Evolutionary conservation across 2,888 invertebrate genomes (phyloP).

Genomic region (Drosophila gaucha): DNA sequence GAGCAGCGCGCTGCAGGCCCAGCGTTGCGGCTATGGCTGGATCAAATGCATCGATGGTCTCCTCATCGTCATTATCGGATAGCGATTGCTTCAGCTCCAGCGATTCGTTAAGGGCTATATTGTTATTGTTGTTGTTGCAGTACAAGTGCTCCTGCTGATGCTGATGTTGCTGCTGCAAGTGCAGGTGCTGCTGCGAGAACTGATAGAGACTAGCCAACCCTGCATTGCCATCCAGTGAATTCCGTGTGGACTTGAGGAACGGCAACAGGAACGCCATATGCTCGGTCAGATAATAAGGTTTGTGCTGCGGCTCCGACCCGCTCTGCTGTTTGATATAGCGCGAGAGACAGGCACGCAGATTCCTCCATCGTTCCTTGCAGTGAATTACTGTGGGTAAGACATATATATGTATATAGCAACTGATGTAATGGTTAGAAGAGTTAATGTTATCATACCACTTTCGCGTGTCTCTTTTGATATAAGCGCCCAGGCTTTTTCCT

Average conservation of each 20-base stretch:
- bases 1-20: conserved; percentile 35
- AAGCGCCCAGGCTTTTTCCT: conserved; percentile 84
- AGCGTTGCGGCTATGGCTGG: conserved; percentile 70
- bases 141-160: conserved; percentile 58
- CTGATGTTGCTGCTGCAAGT: conserved; percentile 40
- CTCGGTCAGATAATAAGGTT: conserved; percentile 85
- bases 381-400: conserved; percentile 76
- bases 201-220: conserved; percentile 70
- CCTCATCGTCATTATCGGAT: conserved; percentile 83
- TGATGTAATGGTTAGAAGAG: too few relatives aligned
- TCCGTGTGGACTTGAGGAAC: conserved; percentile 83
- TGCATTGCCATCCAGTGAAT: conserved; percentile 76
- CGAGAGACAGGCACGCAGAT: conserved; percentile 84
- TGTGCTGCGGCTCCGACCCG: conserved; percentile 83
- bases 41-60: conserved; percentile 83
- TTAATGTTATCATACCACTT: conserved; percentile 76
- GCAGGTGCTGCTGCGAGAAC: conserved; percentile 69
- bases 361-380: conserved; percentile 85
- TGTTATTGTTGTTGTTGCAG: conserved; percentile 47
- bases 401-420: neutral
- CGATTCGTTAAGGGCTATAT: conserved; percentile 26
- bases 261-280: conserved; percentile 85
- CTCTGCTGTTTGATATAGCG: conserved; percentile 84
- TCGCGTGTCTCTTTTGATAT: conserved; percentile 83
- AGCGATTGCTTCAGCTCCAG: conserved; percentile 81